These are phyloP conservation scores for Tholera decimalis DNA, from an alignment of 2,888 invertebrate genomes.

Conservation along the genomic window DNA sequence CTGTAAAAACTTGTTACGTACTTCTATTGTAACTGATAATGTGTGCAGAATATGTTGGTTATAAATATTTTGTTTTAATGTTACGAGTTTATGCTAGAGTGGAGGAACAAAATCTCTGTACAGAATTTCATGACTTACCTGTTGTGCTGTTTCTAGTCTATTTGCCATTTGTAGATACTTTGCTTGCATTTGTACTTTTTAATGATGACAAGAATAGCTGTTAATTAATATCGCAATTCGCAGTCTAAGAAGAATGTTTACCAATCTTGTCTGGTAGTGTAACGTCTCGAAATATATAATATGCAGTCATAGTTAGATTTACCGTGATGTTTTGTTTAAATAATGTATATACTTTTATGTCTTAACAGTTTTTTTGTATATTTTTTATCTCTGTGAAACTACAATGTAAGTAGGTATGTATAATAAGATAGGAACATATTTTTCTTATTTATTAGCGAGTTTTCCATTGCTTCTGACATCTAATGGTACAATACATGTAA, in stretches of 20 bases:
- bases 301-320: constrained; percentile 40
- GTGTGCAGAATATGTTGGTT: constrained; percentile 24
- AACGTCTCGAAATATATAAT: constrained; percentile 49
- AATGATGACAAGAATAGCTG: constrained; percentile 12
- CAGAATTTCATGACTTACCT: constrained; percentile 44
- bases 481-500: constrained; percentile 27
- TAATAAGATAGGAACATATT: constrained; percentile 13
- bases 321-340: constrained; percentile 19
- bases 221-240: constrained; percentile 7
- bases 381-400: constrained; percentile 34
- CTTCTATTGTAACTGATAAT: constrained; percentile 59
- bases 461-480: constrained; percentile 37
- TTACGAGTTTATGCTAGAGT: constrained; percentile 40
- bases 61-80: constrained; percentile 44
- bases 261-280: constrained; percentile 35
- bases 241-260: constrained; percentile 26
- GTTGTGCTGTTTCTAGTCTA: constrained; percentile 67
- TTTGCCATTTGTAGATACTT: constrained; percentile 50
- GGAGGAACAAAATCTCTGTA: constrained; percentile 67
- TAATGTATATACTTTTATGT: constrained; percentile 28
- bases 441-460: constrained; percentile 11
- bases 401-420: constrained; percentile 16
- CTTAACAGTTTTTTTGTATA: constrained; percentile 22
- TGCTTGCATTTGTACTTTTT: constrained; percentile 33
- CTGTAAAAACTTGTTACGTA: constrained; percentile 63